A percentile compares a stretch with the other conserved stretches of the same genome.
Evolutionary conservation across 2,113 vertebrate species (phyloP).

Genomic region (Triplophysa siluroides): DNA sequence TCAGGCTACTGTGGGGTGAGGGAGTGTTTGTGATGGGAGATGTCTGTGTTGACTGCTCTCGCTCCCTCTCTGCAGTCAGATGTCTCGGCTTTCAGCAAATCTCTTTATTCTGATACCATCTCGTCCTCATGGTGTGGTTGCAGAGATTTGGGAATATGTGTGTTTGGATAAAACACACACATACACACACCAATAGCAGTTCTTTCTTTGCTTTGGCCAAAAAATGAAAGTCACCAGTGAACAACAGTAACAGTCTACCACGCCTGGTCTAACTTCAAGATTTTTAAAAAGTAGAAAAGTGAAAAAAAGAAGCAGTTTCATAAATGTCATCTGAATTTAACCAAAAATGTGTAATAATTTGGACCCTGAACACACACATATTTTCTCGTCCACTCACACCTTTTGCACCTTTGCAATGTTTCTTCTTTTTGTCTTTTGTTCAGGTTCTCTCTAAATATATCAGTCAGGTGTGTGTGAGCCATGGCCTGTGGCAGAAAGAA

Average conservation of each 20-base stretch:
- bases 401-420: not conserved
- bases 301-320: no score
- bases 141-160: conserved; percentile 28
- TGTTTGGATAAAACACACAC: conserved; percentile 26
- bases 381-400: not conserved
- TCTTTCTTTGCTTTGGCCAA: not conserved
- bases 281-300: no score
- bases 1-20: conserved; percentile 32
- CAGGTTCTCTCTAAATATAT: conserved; percentile 20
- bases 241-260: no score
- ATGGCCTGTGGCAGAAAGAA: not conserved
- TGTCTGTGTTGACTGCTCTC: conserved; percentile 28
- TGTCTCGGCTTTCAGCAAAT: conserved; percentile 24
- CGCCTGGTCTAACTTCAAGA: no score
- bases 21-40: conserved; percentile 36
- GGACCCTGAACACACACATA: not conserved
- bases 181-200: not conserved
- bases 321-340: no score
- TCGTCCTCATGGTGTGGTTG: conserved; percentile 9
- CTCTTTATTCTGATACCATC: conserved; percentile 38
- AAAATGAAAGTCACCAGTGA: no score
- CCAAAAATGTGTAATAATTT: no score
- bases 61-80: not conserved
- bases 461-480: conserved; percentile 16
- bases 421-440: conserved; percentile 5